Evolutionary conservation across 2,797 vertebrate species (phyloP), one percentile per base, ranked within the genome.

Genomic region (Brachyalestes nurse): DNA sequence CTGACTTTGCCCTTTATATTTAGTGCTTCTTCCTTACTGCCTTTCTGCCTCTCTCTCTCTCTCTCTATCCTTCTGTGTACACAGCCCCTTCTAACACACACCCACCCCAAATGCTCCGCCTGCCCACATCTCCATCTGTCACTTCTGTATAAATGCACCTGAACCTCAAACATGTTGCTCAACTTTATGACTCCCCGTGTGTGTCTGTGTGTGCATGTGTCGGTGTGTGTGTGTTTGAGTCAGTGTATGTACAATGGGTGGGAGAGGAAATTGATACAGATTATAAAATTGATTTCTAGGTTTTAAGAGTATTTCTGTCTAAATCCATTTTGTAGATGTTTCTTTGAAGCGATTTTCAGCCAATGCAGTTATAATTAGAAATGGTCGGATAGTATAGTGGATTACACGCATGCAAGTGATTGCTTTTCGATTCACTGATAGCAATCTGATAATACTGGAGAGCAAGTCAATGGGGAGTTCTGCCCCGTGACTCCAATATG

Each of bases 121-220:
- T 53, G 28, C 47, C 47, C 66, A 81, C 53, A 42, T 55, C 58
- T 57, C 67, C 64, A 73, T 82, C 61, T 25, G 12, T 0, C n/a
- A 66, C 19, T 28, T 13, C 40, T 61, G 4, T 34, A 1, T 17
- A 38, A 42, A 23, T 5, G 60, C 45, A 25, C 47, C 58, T 55
- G 57, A 21, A 80, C 67, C 78, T 67, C 4, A 40, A 66, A 60
- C 65, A 51, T 72, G 67, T 85, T 88, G 87, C 77, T 75, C 21
- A 85, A 82, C 78, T 81, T 70, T 62, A 47, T 42, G 21, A 72
- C 58, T 76, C 78, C 55, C 74, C 72, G 57, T 87, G 83, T 85
- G 87, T 72, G 84, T 84, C 21, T 62, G 73, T 16, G 0, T 58
- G 82, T 83, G 76, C 55, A 45, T 34, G 34, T 34, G 34, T 34